phyloP scores from a whole-genome alignment of 2,113 vertebrate species.

The Phalacrocorax aristotelis region DNA sequence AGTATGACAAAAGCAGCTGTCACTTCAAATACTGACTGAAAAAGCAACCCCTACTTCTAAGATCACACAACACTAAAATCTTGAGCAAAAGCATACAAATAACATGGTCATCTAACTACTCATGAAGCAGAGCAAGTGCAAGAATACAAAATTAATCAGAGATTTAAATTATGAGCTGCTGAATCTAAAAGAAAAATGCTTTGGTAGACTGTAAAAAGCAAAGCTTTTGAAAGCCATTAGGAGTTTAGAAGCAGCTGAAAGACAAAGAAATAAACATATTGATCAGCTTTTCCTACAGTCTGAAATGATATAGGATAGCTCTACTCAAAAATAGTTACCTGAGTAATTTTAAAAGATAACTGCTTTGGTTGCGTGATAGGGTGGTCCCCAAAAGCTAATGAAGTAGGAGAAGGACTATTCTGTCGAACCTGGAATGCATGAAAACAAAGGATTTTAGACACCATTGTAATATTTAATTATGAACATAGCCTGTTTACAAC shows the following conservation, averaged over 20 bases:
- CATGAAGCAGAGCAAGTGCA: neutral
- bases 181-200: neutral
- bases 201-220: neutral
- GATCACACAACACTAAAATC: neutral
- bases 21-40: neutral
- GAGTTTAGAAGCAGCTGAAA: neutral
- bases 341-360: constrained; percentile 91
- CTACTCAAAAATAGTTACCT: constrained; percentile 76
- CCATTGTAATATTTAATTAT: neutral
- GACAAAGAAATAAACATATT: neutral
- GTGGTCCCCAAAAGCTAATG: constrained; percentile 95
- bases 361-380: constrained; percentile 90
- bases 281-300: neutral
- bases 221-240: neutral
- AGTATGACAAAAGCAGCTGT: constrained; percentile 3
- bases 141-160: neutral
- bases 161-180: neutral
- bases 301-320: neutral
- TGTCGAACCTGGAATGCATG: constrained; percentile 86
- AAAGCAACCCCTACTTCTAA: neutral
- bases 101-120: neutral
- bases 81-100: neutral
- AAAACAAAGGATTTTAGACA: neutral
- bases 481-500: neutral
- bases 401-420: constrained; percentile 96